phyloP scores from a whole-genome alignment of 2,888 invertebrate genomes.

The Coleophora flavipennella region DNA sequence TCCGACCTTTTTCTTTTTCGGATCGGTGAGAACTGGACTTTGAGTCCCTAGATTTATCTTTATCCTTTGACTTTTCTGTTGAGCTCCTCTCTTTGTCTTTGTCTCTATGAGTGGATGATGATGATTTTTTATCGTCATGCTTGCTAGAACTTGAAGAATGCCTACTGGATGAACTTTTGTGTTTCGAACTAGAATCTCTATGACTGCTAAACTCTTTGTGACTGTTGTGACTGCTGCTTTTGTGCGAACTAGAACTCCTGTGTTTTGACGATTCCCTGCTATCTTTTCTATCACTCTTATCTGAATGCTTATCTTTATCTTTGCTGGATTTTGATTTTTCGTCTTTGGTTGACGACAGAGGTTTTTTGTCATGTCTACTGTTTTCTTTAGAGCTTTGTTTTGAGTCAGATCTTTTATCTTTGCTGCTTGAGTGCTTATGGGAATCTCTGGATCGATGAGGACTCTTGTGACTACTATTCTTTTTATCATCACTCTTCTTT shows the following conservation, averaged over 20 bases:
- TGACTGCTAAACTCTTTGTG: slow-evolving; percentile 47
- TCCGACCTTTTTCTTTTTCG: slow-evolving; percentile 54
- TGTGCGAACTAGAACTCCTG: slow-evolving; percentile 51
- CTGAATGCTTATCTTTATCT: slow-evolving; percentile 34
- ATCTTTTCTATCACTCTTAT: slow-evolving; percentile 32
- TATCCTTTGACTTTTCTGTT: slow-evolving; percentile 35
- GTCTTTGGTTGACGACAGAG: slow-evolving; percentile 33
- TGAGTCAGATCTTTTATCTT: slow-evolving; percentile 50
- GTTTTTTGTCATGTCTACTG: slow-evolving; percentile 47
- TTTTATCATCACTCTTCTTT: slow-evolving; percentile 44
- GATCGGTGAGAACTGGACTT: slow-evolving; percentile 52
- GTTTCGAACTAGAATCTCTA: slow-evolving; percentile 43
- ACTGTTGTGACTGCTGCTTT: slow-evolving; percentile 40
- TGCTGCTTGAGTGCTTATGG: slow-evolving; percentile 51
- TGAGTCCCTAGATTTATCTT: slow-evolving; percentile 42
- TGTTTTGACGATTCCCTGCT: slow-evolving; percentile 54
- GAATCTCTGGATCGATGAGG: slow-evolving; percentile 57
- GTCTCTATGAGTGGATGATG: slow-evolving; percentile 39
- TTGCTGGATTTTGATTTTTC: slow-evolving; percentile 50
- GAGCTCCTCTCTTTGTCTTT: slow-evolving; percentile 49
- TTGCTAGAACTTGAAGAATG: slow-evolving; percentile 37
- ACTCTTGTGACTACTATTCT: slow-evolving; percentile 44
- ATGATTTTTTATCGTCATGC: slow-evolving; percentile 51
- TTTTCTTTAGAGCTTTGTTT: slow-evolving; percentile 52
- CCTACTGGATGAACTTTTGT: slow-evolving; percentile 36